These are phyloP conservation scores for Resseliella maxima DNA, from an alignment of 2,888 invertebrate genomes.

Conservation along the genomic window DNA sequence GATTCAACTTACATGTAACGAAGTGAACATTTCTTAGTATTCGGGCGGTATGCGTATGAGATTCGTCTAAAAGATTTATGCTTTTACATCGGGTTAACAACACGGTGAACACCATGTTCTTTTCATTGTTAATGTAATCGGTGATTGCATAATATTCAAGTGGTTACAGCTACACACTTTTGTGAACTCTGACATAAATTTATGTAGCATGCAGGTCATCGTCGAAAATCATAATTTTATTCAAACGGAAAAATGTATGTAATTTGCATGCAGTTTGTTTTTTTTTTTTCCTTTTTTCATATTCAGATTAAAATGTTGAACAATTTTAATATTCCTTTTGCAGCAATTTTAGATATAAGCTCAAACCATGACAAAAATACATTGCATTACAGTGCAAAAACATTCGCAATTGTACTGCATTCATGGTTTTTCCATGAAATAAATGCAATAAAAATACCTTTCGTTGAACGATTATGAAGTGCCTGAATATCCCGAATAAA, in stretches of 20 bases:
- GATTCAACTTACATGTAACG: background rate
- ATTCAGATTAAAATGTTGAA: no score
- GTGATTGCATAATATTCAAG: background rate
- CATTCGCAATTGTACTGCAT: no score
- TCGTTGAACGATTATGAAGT: no score
- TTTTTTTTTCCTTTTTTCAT: no score
- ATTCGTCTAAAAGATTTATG: background rate
- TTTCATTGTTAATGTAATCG: background rate
- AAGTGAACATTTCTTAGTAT: background rate
- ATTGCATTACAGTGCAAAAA: no score
- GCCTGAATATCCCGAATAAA: no score
- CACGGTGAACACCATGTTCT: background rate
- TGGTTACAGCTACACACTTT: background rate
- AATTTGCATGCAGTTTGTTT: no score
- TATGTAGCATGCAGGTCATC: background rate
- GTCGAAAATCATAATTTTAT: constrained; percentile 9
- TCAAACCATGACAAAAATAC: no score
- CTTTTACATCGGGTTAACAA: constrained; percentile 23
- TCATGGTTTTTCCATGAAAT: no score
- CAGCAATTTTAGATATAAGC: no score
- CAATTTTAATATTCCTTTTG: no score
- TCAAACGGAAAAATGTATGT: background rate
- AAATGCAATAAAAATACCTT: no score
- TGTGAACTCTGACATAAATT: constrained; percentile 2
- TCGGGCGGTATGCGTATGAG: background rate